These are phyloP conservation scores for Pyrocephalus nanus DNA, from an alignment of 2,797 vertebrate genomes.

Conservation along the genomic window DNA sequence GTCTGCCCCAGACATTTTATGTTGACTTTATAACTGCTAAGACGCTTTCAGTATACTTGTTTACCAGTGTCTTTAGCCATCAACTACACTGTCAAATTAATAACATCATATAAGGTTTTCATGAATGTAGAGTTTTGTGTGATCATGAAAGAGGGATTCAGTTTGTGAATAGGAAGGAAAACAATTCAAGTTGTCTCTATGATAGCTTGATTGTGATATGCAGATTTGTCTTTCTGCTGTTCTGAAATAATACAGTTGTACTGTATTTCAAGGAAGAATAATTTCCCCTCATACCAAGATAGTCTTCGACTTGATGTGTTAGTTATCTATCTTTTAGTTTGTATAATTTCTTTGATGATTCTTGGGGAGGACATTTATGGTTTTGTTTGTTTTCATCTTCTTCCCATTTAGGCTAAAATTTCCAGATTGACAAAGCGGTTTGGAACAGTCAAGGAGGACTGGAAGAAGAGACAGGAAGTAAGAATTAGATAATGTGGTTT, in stretches of 20 bases:
- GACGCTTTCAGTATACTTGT: fast-evolving
- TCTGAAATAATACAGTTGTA: not conserved
- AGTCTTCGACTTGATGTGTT: not conserved
- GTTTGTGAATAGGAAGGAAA: not conserved
- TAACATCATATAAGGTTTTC: not conserved
- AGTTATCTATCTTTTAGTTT: not conserved
- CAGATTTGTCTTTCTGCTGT: not conserved
- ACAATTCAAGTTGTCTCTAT: not conserved
- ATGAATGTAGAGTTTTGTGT: not conserved
- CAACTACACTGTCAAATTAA: not conserved
- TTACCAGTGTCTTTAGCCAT: not conserved
- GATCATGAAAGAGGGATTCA: not conserved
- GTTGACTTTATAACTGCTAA: not conserved
- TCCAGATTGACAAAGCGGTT: constrained; percentile 91
- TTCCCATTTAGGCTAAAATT: constrained; percentile 87
- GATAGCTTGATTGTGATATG: not conserved
- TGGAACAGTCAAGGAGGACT: constrained; percentile 90
- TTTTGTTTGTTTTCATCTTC: not conserved
- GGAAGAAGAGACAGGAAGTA: constrained; percentile 89
- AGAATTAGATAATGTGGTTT: constrained; percentile 18
- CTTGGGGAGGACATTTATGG: not conserved
- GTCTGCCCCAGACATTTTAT: not conserved
- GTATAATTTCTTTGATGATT: not conserved
- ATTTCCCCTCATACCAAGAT: not conserved
- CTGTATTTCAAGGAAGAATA: not conserved